Conservation (phyloP, 2,888 invertebrate genomes). For the Eupithecia centaureata region DNA sequence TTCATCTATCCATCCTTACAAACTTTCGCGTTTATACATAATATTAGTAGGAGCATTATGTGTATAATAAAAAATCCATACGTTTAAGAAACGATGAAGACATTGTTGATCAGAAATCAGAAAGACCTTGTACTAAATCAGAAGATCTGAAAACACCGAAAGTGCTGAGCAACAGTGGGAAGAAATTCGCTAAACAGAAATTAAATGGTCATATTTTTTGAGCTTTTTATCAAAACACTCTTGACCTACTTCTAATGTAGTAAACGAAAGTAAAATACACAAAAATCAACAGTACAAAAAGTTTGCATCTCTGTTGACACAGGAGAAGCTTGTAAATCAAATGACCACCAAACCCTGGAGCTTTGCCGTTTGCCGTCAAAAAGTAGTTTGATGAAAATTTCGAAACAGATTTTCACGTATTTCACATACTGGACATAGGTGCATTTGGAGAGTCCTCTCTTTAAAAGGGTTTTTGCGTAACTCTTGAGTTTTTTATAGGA, state of each 20-base stretch:
- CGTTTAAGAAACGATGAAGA: too few species aligned
- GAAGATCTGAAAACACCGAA: too few species aligned
- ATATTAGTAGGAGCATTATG: too few species aligned
- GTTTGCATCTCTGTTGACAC: neutral
- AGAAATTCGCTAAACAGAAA: neutral
- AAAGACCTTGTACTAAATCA: too few species aligned
- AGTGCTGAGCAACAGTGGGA: neutral
- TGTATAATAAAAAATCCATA: too few species aligned
- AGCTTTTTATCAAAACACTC: neutral
- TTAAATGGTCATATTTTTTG: neutral
- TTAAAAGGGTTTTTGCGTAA: neutral
- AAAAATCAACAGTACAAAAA: neutral
- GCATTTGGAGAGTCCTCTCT: neutral
- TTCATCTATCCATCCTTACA: too few species aligned
- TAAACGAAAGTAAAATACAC: neutral
- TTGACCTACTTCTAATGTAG: neutral
- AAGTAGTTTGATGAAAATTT: neutral
- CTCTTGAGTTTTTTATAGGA: neutral
- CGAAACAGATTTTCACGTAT: neutral
- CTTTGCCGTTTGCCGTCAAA: neutral
- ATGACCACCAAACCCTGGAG: neutral
- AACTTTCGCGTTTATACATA: too few species aligned
- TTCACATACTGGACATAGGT: neutral
- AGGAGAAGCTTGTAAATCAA: neutral
- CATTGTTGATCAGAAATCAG: too few species aligned